Evolutionary conservation across 2,888 invertebrate genomes (phyloP).

Genomic region (Dolomedes plantarius): DNA sequence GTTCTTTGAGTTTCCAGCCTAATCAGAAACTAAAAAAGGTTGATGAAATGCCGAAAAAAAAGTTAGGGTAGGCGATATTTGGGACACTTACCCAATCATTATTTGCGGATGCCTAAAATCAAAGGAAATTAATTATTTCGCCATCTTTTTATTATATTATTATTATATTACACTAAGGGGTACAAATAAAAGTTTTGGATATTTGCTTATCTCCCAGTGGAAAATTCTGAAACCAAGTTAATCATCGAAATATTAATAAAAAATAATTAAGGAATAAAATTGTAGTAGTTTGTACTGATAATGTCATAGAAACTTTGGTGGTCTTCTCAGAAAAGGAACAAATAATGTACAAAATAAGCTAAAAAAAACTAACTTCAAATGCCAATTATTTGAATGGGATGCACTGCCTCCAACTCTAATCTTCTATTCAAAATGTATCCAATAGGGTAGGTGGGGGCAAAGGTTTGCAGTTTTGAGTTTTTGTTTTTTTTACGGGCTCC

Average conservation of each 20-base stretch:
- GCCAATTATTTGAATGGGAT: neutral
- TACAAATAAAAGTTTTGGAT: neutral
- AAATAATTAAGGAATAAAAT: conserved; percentile 2
- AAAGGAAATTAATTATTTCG: conserved; percentile 6
- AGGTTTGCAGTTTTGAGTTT: too few relatives aligned
- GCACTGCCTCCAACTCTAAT: neutral
- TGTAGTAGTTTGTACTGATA: neutral
- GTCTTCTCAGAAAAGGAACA: too few relatives aligned
- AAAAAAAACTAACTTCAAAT: conserved; percentile 1
- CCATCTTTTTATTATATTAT: conserved; percentile 15
- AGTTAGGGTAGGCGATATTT: too few relatives aligned
- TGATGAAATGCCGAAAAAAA: too few relatives aligned
- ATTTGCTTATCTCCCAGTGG: too few relatives aligned
- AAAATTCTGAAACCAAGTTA: conserved; percentile 1
- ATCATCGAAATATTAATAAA: conserved; percentile 17
- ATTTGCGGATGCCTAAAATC: conserved; percentile 5
- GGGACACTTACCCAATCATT: too few relatives aligned
- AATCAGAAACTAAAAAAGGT: too few relatives aligned
- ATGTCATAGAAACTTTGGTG: neutral
- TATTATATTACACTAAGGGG: neutral
- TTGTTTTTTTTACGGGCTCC: too few relatives aligned
- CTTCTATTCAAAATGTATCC: neutral
- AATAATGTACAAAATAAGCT: neutral
- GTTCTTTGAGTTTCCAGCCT: too few relatives aligned
- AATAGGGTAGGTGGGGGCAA: too few relatives aligned